Percentiles rank a stretch among this genome's conserved stretches.
phyloP scores from a whole-genome alignment of 2,113 vertebrate species.

The Oreochromis aureus region DNA sequence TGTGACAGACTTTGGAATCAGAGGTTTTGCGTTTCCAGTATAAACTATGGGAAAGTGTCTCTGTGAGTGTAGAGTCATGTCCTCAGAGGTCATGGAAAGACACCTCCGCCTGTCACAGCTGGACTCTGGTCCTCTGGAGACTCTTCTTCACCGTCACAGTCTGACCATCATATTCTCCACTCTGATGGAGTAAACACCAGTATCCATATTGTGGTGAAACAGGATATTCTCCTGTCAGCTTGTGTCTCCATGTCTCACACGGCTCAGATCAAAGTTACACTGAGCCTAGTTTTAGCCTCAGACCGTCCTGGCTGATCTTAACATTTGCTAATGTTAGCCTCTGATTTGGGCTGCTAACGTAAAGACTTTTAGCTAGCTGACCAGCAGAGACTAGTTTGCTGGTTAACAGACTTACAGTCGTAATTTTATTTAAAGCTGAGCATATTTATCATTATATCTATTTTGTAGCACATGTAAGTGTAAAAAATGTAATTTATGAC shows the following conservation, averaged over 20 bases:
- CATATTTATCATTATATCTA: neutral
- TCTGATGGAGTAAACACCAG: neutral
- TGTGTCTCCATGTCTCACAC: neutral
- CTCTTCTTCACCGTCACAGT: accelerated
- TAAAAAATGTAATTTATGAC: neutral
- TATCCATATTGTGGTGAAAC: neutral
- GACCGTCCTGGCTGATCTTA: neutral
- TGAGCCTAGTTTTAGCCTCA: neutral
- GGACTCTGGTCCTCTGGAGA: neutral
- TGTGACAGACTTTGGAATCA: neutral
- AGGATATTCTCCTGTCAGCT: neutral
- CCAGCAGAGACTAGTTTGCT: neutral
- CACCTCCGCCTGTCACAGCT: neutral
- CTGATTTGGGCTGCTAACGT: neutral
- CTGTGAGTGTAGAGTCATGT: neutral
- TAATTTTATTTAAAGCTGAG: neutral
- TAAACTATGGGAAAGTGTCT: neutral
- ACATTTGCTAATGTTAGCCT: neutral
- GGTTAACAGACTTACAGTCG: neutral
- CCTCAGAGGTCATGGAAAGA: neutral
- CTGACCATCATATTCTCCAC: neutral
- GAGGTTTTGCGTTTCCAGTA: neutral
- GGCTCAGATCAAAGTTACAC: accelerated
- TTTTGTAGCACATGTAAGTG: accelerated
- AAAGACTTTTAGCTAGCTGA: neutral